A percentile compares a stretch with the other conserved stretches of the same genome.
Conservation (phyloP, 2,113 vertebrate species). For the Arizona elegans region DNA sequence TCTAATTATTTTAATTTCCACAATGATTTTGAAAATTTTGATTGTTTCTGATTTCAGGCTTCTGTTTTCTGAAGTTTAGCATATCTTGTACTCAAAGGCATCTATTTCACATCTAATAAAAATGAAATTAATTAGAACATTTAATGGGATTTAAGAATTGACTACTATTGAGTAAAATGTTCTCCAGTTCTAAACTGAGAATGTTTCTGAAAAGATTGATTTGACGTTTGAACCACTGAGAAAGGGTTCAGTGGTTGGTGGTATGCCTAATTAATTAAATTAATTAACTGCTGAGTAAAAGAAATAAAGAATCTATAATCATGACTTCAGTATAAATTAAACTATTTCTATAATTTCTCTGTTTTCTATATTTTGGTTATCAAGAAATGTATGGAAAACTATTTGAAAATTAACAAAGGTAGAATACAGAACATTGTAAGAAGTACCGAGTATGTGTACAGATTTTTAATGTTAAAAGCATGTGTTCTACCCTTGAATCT, state of each 20-base stretch:
- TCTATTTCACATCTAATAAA: not conserved
- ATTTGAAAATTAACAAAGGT: not conserved
- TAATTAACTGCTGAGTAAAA: not conserved
- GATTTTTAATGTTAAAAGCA: not conserved
- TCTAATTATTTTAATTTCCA: conserved; percentile 21
- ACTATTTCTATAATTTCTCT: not conserved
- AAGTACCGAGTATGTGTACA: not conserved
- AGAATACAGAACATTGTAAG: not conserved
- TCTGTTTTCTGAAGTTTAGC: not conserved
- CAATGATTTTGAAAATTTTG: not conserved
- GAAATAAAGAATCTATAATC: not conserved
- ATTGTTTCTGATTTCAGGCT: not conserved
- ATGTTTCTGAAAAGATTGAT: not conserved
- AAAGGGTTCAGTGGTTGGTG: not conserved
- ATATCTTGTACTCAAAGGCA: not conserved
- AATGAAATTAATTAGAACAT: not conserved
- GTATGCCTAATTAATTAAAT: not conserved
- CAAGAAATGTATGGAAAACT: not conserved
- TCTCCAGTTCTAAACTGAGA: not conserved
- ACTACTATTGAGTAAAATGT: not conserved
- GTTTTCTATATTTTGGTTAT: not conserved
- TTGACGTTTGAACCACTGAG: not conserved
- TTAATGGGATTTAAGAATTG: not conserved
- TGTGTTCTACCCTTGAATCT: not conserved
- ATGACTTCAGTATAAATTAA: not conserved